Evolutionary conservation across 2,113 vertebrate genomes (phyloP).

Genomic region (Cairina moschata): DNA sequence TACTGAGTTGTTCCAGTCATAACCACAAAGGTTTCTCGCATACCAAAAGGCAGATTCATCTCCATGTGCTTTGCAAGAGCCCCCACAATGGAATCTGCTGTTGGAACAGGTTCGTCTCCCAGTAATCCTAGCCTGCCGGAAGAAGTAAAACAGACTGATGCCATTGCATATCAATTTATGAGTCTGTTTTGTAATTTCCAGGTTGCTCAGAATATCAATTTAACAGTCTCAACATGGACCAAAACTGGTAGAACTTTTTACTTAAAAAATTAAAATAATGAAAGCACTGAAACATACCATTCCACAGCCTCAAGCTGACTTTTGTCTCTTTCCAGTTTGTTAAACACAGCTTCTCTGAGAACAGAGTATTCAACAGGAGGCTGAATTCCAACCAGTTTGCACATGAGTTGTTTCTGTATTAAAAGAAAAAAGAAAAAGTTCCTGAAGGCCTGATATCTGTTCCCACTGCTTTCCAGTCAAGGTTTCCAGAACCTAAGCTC

Average conservation of each 20-base stretch:
- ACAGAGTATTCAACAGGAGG: constrained; percentile 60
- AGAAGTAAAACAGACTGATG: not conserved
- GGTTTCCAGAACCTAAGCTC: not conserved
- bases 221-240: not conserved
- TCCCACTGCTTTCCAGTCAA: not conserved
- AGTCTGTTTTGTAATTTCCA: not conserved
- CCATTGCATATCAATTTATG: not conserved
- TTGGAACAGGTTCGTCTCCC: constrained; percentile 85
- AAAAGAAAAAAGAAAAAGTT: constrained; percentile 26
- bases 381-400: constrained; percentile 83
- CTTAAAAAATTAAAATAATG: not conserved
- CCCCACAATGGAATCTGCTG: constrained; percentile 83
- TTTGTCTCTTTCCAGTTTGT: constrained; percentile 79
- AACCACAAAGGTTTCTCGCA: not conserved
- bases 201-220: not conserved
- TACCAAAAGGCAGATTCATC: constrained; percentile 89
- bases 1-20: not conserved
- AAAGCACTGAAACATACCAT: constrained; percentile 73
- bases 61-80: constrained; percentile 92
- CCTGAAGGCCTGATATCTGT: not conserved
- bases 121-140: constrained; percentile 89
- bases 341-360: constrained; percentile 83
- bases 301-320: constrained; percentile 84
- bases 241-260: not conserved
- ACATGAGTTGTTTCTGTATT: constrained; percentile 89